phyloP scores from a whole-genome alignment of 2,113 vertebrate genomes.

The Panthera tigris region DNA sequence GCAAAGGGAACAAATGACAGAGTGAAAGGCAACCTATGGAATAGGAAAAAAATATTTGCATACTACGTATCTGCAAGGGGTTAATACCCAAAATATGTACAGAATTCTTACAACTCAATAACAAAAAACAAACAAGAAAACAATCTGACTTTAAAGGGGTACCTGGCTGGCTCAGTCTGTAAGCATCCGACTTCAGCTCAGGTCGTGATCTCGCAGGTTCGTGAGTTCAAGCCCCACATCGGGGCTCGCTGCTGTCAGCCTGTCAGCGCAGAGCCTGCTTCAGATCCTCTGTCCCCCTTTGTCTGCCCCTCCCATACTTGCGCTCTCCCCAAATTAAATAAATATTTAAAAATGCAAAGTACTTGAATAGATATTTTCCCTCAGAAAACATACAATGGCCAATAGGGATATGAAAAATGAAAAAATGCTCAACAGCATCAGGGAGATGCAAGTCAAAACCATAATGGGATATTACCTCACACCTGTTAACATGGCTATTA shows the following conservation, averaged over 20 bases:
- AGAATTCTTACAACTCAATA: background rate
- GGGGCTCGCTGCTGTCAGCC: too few species aligned
- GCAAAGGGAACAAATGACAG: background rate
- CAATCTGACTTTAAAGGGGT: background rate
- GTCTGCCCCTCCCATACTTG: too few species aligned
- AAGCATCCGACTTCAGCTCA: too few species aligned
- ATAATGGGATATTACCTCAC: background rate
- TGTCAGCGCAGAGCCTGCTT: too few species aligned
- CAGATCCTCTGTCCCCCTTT: too few species aligned
- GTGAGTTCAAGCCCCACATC: too few species aligned
- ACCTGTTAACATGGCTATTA: background rate
- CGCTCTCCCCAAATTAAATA: too few species aligned
- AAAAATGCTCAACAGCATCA: background rate
- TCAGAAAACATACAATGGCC: background rate
- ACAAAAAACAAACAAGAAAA: background rate
- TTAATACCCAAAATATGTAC: background rate
- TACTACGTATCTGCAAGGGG: background rate
- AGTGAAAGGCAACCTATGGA: background rate
- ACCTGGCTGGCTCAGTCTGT: too few species aligned
- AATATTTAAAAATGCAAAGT: background rate
- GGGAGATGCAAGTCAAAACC: background rate
- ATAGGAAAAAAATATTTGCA: background rate
- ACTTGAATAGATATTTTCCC: background rate
- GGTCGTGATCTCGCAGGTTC: too few species aligned
- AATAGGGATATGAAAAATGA: background rate